phyloP scores from a whole-genome alignment of 2,888 invertebrate genomes.

The Lasioglossum lativentre region DNA sequence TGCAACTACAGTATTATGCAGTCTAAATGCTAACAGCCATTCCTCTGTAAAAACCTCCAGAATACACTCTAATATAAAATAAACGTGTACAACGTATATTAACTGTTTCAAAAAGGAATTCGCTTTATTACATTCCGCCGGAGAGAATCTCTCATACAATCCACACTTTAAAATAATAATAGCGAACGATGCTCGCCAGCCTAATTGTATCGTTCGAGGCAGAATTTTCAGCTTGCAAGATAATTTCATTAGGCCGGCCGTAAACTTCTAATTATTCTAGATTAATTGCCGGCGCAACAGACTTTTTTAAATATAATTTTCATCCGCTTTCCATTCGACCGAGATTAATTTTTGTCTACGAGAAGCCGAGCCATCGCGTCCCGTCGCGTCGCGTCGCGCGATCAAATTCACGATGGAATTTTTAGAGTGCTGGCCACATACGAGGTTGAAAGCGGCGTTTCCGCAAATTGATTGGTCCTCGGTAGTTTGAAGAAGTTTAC shows the following conservation, averaged over 20 bases:
- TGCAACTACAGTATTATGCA: no score
- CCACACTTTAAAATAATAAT: not conserved
- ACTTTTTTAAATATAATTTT: not conserved
- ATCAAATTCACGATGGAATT: not conserved
- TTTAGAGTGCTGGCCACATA: not conserved
- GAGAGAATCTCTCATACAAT: not conserved
- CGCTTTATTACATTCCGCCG: not conserved
- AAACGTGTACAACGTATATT: not conserved
- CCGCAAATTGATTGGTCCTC: not conserved
- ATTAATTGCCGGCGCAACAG: not conserved
- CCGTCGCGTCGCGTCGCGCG: not conserved
- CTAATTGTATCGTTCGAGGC: not conserved
- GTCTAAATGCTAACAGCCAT: no score
- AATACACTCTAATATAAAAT: not conserved
- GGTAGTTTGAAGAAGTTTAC: conserved; percentile 15
- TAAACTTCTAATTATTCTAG: not conserved
- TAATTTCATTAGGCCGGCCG: not conserved
- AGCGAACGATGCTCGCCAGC: not conserved
- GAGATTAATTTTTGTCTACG: not conserved
- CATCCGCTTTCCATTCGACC: not conserved
- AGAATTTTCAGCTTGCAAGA: not conserved
- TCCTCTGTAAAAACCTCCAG: no score
- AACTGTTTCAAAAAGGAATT: not conserved
- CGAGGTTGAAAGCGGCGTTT: not conserved
- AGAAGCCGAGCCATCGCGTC: not conserved